Evolutionary conservation across 1,140 invertebrate genomes (phyloP), one percentile per base, ranked within the genome.

Genomic region (Lanistes nyassanus): DNA sequence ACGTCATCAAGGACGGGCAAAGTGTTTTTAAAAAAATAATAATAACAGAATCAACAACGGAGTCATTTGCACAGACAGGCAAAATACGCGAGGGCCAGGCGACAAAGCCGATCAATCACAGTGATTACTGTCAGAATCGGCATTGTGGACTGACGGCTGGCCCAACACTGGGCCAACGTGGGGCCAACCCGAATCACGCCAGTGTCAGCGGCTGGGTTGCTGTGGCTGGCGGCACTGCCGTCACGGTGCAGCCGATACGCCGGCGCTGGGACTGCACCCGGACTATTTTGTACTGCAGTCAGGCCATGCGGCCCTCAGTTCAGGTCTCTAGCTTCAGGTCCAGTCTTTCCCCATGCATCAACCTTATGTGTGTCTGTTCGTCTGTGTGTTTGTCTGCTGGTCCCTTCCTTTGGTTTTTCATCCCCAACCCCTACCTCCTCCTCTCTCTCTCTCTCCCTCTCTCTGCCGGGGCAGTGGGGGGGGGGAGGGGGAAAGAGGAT

Each of bases 301-400:
- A 47, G 13, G 42, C n/a, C 53, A 47, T 51, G 42, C 53, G 23
- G 47, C 23, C 3, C 9, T 21, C 19, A 29, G n/a, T 47, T 16
- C 39, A 29, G 5, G 26, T 4, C 26, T 65, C 37, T 51, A 26
- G 47, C 23, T 69, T n/a, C 29, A 1, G 31, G 2, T 55, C 39
- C 29, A 36, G 26, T 4, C 1, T 11, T 65, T 9, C 31, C 39
- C 53, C 39, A 29, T 26, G 47, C 39, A 39, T 26, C 53, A 26
- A 51, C 39, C 53, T 39, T 69, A 42, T 69, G 67, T 69, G 67
- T 69, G 42, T 53, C 39, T 69, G 66, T 69, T 37, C 51, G 66
- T 69, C 39, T 69, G 66, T 69, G 66, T 69, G 66, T 69, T 11
- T 42, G 36, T 69, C 42, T 53, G 67, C 55, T 53, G 23, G 13